These are phyloP conservation scores for Aramus guarauna DNA, from an alignment of 2,113 vertebrate species.

Conservation along the genomic window DNA sequence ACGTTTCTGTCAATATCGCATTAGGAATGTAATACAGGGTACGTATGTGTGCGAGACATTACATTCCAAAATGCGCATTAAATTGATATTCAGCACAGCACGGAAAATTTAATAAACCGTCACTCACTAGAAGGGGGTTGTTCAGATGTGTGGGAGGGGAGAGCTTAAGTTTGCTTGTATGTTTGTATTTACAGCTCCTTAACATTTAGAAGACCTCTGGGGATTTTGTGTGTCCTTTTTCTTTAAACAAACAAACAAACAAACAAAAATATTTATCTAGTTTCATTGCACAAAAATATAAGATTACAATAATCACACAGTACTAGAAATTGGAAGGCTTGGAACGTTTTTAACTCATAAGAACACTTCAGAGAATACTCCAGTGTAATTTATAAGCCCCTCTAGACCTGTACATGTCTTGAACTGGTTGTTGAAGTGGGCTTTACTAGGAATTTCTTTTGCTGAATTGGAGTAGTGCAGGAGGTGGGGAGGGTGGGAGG, in stretches of 20 bases:
- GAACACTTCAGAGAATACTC: conserved; percentile 69
- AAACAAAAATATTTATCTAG: conserved; percentile 25
- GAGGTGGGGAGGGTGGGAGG: conserved; percentile 34
- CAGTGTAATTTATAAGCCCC: conserved; percentile 76
- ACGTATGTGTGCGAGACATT: background rate
- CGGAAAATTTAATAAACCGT: conserved; percentile 40
- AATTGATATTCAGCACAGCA: background rate
- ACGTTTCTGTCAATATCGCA: background rate
- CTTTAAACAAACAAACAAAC: conserved; percentile 40
- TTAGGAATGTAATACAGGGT: background rate
- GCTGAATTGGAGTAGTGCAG: conserved; percentile 16
- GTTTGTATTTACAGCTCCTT: conserved; percentile 33
- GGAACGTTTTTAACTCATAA: conserved; percentile 55
- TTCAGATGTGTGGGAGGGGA: background rate
- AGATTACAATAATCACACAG: background rate
- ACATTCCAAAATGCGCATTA: background rate
- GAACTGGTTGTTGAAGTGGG: conserved; percentile 72
- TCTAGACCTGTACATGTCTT: conserved; percentile 73
- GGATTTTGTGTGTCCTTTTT: conserved; percentile 36
- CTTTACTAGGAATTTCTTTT: conserved; percentile 75
- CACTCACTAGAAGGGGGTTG: background rate
- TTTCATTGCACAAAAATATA: background rate
- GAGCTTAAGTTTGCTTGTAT: background rate
- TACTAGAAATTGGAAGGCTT: conserved; percentile 44
- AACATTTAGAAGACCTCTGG: conserved; percentile 12